Evolutionary conservation across 2,113 vertebrate genomes (phyloP).

Genomic region (Calyptommatus sinebrachiatus): DNA sequence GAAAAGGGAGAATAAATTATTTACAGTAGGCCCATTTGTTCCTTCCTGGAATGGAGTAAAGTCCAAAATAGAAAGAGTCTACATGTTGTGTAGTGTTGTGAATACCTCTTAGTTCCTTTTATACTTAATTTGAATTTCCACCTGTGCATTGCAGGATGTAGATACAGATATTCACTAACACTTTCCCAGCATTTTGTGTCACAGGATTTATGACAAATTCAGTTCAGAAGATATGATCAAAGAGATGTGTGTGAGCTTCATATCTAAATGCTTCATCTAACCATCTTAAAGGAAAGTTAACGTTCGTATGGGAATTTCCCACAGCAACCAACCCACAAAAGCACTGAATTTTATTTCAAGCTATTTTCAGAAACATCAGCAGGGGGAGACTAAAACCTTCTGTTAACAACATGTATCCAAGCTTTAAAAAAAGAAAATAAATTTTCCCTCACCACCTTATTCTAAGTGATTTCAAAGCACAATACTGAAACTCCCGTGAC

Average conservation of each 20-base stretch:
- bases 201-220: background rate
- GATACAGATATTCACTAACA: background rate
- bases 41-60: too few species aligned
- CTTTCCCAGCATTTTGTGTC: background rate
- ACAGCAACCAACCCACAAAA: fast-evolving
- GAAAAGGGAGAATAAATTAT: too few species aligned
- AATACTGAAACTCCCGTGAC: too few species aligned
- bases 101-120: background rate
- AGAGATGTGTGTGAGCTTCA: background rate
- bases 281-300: background rate
- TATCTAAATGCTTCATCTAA: background rate
- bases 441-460: background rate
- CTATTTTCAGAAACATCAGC: background rate
- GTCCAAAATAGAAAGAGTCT: too few species aligned
- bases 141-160: background rate
- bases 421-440: background rate
- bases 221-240: background rate
- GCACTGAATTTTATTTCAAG: background rate
- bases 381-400: conserved; percentile 9
- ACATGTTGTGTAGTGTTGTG: too few species aligned
- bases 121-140: background rate
- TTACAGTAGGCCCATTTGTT: too few species aligned
- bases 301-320: background rate
- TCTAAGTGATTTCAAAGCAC: too few species aligned
- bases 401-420: background rate